These are phyloP conservation scores for Epizoanthus ramosus DNA, from an alignment of 92 coral and sea anemone genomes.

Conservation along the genomic window DNA sequence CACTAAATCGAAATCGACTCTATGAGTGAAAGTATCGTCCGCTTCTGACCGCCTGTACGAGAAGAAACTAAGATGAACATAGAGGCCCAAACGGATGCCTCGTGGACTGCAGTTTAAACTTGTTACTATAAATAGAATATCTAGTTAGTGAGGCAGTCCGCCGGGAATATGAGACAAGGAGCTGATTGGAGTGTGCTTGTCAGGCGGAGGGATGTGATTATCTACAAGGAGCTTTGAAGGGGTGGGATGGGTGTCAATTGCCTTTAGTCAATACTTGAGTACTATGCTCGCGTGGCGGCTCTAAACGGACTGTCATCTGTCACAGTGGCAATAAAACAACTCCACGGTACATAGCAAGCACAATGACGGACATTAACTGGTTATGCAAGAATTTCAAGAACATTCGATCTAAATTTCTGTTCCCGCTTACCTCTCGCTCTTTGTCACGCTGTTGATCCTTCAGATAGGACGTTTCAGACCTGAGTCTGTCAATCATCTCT, in stretches of 20 bases:
- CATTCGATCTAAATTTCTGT: not conserved
- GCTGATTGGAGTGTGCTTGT: not conserved
- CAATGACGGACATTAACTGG: not conserved
- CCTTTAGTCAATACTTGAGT: too few relatives aligned
- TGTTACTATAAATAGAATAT: too few relatives aligned
- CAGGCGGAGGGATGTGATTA: too few relatives aligned
- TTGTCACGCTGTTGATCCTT: conserved; percentile 90
- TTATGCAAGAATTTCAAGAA: not conserved
- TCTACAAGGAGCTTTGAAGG: too few relatives aligned
- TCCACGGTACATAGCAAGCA: not conserved
- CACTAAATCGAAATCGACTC: too few relatives aligned
- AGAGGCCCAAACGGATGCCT: not conserved
- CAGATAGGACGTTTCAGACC: conserved; percentile 80
- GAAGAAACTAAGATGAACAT: not conserved
- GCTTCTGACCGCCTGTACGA: not conserved
- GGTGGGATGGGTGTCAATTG: too few relatives aligned
- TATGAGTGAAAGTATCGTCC: not conserved
- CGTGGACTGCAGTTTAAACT: not conserved
- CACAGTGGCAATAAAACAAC: too few relatives aligned
- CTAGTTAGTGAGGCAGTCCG: too few relatives aligned
- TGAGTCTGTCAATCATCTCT: conserved; percentile 89
- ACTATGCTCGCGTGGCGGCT: too few relatives aligned
- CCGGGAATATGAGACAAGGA: too few relatives aligned
- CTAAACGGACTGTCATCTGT: too few relatives aligned
- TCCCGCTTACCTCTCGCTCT: conserved; percentile 78